A percentile compares a stretch with the other conserved stretches of the same genome.
Conservation (phyloP, 2,113 vertebrate genomes). For the Columba janthina region DNA sequence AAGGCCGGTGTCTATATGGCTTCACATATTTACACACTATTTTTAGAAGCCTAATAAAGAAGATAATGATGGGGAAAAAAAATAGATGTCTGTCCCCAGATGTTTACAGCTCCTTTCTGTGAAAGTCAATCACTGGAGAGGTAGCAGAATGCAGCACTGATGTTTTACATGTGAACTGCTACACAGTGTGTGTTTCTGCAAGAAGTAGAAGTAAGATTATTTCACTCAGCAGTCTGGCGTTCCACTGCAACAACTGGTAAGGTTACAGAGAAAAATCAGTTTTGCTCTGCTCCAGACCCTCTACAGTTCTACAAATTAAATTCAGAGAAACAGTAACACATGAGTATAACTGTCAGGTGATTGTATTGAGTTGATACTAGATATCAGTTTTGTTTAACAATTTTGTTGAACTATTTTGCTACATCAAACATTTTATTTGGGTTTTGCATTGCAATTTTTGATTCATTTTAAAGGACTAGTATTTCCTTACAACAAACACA, state of each 20-base stretch:
- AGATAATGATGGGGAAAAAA: not conserved
- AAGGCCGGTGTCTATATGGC: not conserved
- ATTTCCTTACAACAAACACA: not conserved
- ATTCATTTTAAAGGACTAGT: not conserved
- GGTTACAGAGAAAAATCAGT: not conserved
- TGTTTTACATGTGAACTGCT: not conserved
- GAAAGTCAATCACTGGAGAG: not conserved
- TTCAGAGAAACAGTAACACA: not conserved
- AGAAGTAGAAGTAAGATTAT: not conserved
- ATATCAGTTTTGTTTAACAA: not conserved
- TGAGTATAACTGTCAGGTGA: not conserved
- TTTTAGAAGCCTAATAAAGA: not conserved
- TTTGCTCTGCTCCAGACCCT: not conserved
- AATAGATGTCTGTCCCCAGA: not conserved
- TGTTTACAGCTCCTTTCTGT: not conserved
- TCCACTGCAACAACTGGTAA: not conserved
- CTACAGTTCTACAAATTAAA: not conserved
- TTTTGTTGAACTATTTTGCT: not conserved
- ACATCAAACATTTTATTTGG: not conserved
- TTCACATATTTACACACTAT: not conserved
- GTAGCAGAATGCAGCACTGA: accelerated
- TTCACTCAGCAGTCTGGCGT: not conserved
- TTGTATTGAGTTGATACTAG: not conserved
- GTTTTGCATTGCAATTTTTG: not conserved
- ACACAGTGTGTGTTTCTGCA: not conserved